phyloP scores from a whole-genome alignment of 2,888 invertebrate genomes.

The Microdon myrmicae region DNA sequence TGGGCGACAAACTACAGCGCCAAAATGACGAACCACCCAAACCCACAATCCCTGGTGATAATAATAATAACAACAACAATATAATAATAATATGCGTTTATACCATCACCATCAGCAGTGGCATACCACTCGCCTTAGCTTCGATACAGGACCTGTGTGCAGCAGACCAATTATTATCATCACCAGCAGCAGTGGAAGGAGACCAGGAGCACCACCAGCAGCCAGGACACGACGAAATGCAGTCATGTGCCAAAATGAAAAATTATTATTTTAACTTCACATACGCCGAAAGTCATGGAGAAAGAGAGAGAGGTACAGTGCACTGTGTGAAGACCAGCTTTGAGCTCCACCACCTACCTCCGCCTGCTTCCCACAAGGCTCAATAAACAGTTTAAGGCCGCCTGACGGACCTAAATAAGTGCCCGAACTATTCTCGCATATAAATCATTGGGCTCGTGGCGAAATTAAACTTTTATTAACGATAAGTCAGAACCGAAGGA shows the following conservation, averaged over 20 bases:
- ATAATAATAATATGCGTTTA: slow-evolving; percentile 54
- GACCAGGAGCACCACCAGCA: slow-evolving; percentile 20
- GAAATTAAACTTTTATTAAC: slow-evolving; percentile 53
- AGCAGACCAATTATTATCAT: slow-evolving; percentile 52
- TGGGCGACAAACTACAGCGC: too few species aligned
- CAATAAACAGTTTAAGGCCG: too few species aligned
- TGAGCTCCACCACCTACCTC: background rate
- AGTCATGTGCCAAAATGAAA: slow-evolving; percentile 53
- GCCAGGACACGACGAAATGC: slow-evolving; percentile 46
- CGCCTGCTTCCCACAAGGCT: background rate
- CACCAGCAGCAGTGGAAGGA: slow-evolving; percentile 13
- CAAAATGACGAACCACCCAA: slow-evolving; percentile 40
- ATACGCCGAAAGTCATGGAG: slow-evolving; percentile 2
- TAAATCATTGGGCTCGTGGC: slow-evolving; percentile 50
- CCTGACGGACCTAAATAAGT: slow-evolving; percentile 29
- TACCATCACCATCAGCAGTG: slow-evolving; percentile 34
- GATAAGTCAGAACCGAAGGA: slow-evolving; percentile 50
- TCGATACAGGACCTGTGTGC: slow-evolving; percentile 48
- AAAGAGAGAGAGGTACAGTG: background rate
- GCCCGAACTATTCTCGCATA: slow-evolving; percentile 36
- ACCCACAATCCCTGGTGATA: slow-evolving; percentile 33
- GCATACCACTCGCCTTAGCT: too few species aligned
- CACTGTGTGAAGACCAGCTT: background rate
- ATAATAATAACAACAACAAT: slow-evolving; percentile 46
- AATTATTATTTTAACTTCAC: slow-evolving; percentile 52